These are phyloP conservation scores for Anorthoa munda DNA, from an alignment of 2,888 invertebrate species.

Conservation along the genomic window DNA sequence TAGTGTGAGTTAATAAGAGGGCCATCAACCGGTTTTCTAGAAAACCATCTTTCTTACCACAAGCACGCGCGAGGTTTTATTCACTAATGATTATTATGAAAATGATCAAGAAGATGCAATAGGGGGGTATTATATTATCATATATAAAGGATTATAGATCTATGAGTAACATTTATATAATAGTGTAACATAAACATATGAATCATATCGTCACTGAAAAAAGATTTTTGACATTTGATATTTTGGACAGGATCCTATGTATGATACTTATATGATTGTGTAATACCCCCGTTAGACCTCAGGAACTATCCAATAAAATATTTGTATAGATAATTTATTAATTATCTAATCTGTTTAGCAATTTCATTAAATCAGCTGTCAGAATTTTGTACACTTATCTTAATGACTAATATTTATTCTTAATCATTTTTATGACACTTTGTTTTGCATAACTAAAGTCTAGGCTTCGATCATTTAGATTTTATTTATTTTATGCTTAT, in stretches of 20 bases:
- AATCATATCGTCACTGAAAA: too few relatives aligned
- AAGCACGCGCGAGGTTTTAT: slow-evolving; percentile 18
- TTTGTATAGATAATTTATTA: slow-evolving; percentile 10
- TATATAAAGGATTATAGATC: too few relatives aligned
- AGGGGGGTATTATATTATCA: too few relatives aligned
- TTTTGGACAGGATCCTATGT: too few relatives aligned
- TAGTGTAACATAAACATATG: too few relatives aligned
- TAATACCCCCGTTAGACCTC: neutral
- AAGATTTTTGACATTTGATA: too few relatives aligned
- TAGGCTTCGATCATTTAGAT: neutral
- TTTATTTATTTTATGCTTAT: neutral
- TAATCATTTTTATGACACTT: slow-evolving; percentile 10
- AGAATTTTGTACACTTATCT: neutral
- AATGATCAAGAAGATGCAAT: neutral
- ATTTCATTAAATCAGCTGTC: slow-evolving; percentile 37
- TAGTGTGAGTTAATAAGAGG: neutral
- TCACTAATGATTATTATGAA: slow-evolving; percentile 20
- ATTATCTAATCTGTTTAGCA: slow-evolving; percentile 7
- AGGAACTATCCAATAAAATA: slow-evolving; percentile 1
- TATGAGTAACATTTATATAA: too few relatives aligned
- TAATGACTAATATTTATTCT: slow-evolving; percentile 9
- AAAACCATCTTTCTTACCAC: slow-evolving; percentile 37
- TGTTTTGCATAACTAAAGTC: slow-evolving; percentile 1
- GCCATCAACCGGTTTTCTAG: slow-evolving; percentile 19
- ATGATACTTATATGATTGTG: too few relatives aligned